Base-by-base conservation (phyloP, 2,888 invertebrate species). In the Phortica magna region DNA sequence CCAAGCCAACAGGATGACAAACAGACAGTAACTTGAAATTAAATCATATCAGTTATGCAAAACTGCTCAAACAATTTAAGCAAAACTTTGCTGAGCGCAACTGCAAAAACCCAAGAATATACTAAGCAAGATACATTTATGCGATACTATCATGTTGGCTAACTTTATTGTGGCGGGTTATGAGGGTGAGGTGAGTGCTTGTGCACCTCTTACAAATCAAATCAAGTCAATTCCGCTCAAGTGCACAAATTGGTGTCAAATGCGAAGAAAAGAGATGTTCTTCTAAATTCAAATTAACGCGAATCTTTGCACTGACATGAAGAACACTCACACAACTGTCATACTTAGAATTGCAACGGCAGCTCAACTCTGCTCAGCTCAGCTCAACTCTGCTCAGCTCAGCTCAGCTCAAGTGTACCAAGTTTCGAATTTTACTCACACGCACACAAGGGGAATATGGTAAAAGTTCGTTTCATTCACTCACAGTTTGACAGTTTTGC, bases 361-460 rank as follows among this genome's bases (percentile, higher is more conserved):
- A n/a, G 14, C 48, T 9, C 48, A 48, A 48, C 48, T 7, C 10
- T 43, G 6, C 84, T 85, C 82, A 79, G 75, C 77, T 53, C 19
- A n/a, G 14, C 48, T 9, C 48, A 48, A 48, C 48, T 7, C 10
- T 43, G 6, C 84, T 85, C 82, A 79, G 75, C 77, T 53, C 31
- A 71, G 70, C 61, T 17, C 70, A 31, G 7, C 39, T 65, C 31
- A 31, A 31, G 31, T 31, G 31, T 31, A 31, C 31, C 31, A 31
- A 31, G 31, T 31, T 31, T 31, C 31, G 31, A 31, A 2, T 31
- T 31, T 31, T 55, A 55, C 78, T 76, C 71, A 72, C 43, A 76
- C n/a, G n/a, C n/a, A 59, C 7, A 59, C 41, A 42, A 48, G 48
- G 48, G 14, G 14, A 48, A 48, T 12, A 14, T 14, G 48, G 61